Conservation (phyloP, 2,113 vertebrate species). For the Entomyzon cyanotis region DNA sequence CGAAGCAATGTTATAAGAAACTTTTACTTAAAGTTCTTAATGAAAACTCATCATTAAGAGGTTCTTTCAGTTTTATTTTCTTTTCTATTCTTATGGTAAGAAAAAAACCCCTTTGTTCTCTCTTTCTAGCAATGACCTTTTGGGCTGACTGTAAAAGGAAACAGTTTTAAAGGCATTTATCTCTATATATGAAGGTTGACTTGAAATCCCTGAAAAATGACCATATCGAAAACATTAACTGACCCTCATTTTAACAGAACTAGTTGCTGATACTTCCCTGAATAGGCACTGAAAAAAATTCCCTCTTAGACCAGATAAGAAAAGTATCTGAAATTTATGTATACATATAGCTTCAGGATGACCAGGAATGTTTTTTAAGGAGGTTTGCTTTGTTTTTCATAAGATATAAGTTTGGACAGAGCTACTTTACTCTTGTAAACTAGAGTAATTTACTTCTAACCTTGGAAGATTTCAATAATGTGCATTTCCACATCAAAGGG, state of each 20-base stretch:
- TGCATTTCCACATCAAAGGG: not conserved
- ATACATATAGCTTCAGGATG: not conserved
- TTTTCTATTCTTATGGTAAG: not conserved
- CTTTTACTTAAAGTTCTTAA: not conserved
- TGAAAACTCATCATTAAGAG: not conserved
- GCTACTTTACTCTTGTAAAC: not conserved
- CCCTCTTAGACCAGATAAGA: not conserved
- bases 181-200: not conserved
- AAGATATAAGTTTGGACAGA: not conserved
- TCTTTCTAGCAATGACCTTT: not conserved
- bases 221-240: not conserved
- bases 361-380: not conserved
- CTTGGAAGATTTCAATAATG: not conserved
- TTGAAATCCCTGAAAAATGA: not conserved
- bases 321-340: not conserved
- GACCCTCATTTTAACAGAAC: not conserved
- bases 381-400: not conserved
- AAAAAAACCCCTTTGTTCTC: not conserved
- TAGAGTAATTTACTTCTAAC: not conserved
- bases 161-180: not conserved
- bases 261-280: not conserved
- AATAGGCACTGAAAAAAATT: not conserved
- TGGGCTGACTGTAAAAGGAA: not conserved
- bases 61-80: not conserved
- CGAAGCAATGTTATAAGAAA: not conserved